Base-by-base conservation (phyloP, 2,888 invertebrate species). In the Ethmia dodecea region DNA sequence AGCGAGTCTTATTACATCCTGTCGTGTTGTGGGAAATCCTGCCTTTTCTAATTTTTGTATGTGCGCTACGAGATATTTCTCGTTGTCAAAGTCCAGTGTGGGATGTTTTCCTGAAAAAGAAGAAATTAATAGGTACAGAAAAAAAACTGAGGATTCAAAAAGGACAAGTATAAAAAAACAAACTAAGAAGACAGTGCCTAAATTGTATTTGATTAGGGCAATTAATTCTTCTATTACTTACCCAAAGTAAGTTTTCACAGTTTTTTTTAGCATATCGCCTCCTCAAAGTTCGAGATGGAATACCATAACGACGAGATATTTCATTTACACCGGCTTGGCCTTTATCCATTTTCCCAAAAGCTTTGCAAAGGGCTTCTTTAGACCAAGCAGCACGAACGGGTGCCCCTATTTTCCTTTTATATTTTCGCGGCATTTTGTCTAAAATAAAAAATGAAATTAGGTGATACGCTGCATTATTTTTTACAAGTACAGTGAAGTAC, bases 361-460 rank as follows among this genome's bases (percentile, higher is more conserved):
- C 18, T 18, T 18, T 8, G 8, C 8, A 4, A 4, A 18, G 8
- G 18, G 4, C 18, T 8, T 18, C 18, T 4, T 4, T 8, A 8
- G 5, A 5, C 41, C 41, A 41, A 25, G 31, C 32, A 33, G 20
- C 41, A 18, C 41, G 32, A 33, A 27, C 20, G 34, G 16, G 30
- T 37, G 37, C 34, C 34, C 40, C 40, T 37, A 33, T 26, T 34
- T 37, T 40, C 16, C 40, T 27, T 29, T 28, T 26, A 28, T 40
- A 40, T 18, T 35, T 34, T 16, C 37, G 37, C 13, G 37, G 32
- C 37, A 37, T 40, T 28, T 35, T 32, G 18, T 29, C 27, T 33
- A 36, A 40, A 40, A 40, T 28, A 30, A 28, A 40, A 32, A 27
- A 33, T 33, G 14, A 31, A 38, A 31, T 35, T 29, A 35, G 16